Evolutionary conservation across 2,113 vertebrate genomes (phyloP).

Genomic region (Chloroceryle aenea): DNA sequence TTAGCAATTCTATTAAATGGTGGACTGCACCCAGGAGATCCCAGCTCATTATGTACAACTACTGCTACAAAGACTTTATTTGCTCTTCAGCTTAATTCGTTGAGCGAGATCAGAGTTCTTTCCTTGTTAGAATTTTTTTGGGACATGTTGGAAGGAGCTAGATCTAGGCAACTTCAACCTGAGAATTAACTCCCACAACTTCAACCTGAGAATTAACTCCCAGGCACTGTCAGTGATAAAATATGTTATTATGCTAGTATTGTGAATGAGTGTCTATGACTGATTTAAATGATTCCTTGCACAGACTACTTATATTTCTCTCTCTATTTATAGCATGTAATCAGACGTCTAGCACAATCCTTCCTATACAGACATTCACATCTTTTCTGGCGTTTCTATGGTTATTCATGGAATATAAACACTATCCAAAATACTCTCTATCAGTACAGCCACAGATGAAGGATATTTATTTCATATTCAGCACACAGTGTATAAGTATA

Average conservation of each 20-base stretch:
- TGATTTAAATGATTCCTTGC: slow-evolving; percentile 1
- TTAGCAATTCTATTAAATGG: not conserved
- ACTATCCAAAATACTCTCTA: not conserved
- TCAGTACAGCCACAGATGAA: not conserved
- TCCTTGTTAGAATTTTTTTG: not conserved
- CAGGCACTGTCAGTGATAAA: not conserved
- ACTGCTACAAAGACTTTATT: not conserved
- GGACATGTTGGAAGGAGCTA: not conserved
- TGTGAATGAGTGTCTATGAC: not conserved
- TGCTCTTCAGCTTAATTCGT: not conserved
- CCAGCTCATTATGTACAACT: not conserved
- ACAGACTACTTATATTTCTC: not conserved
- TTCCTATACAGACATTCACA: not conserved
- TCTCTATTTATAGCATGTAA: not conserved
- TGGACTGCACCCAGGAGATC: not conserved
- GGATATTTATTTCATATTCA: not conserved
- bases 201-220: not conserved
- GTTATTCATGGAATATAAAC: not conserved
- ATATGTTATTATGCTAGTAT: not conserved
- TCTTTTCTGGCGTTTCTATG: not conserved
- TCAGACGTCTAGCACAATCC: not conserved
- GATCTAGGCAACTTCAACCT: not conserved
- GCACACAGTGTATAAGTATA: not conserved
- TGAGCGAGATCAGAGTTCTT: not conserved
- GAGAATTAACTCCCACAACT: not conserved